Base-by-base conservation (phyloP, 2,797 vertebrate species). In the Acomys russatus region DNA sequence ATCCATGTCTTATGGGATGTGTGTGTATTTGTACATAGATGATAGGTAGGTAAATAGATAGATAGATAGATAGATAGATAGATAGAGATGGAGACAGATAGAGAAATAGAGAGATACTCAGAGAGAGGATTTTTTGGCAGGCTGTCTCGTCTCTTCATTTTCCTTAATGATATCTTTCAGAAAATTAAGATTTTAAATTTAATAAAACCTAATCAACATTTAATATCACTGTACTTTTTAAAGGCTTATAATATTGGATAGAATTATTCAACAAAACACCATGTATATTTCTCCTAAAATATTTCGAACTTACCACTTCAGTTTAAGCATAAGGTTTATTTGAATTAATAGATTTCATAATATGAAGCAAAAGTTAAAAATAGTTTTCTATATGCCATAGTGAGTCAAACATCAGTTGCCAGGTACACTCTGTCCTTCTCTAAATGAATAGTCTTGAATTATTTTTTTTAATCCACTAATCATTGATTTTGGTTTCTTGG, bases 401-500 rank as follows among this genome's bases (percentile, higher is more conserved):
- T 90, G 71, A 68, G 66, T 76, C 11, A 4, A 79, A 64, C 17
- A 70, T 3, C 3, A 66, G 33, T 23, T 63, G 18, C 38, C 35
- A 56, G 91, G 80, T 74, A 6, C 23, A n/a, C 1, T 79, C 6
- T 68, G 28, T 88, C 18, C 4, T 79, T 91, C 86, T 74, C 14
- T 56, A 79, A 28, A 49, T 80, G 5, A 79, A 90, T 77, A 54
- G 30, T 35, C 12, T 90, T 94, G 30, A 38, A 76, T 90, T 91
- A 49, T 87, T 86, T 87, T 90, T 14, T 44, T 90, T 74, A 70
- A 91, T 77, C 35, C 95, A 12, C 33, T 87, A 22, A 68, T 2
- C 3, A 63, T 78, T 44, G 33, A 87, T 61, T 86, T 83, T 35
- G 9, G 1, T 38, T 30, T 94, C 28, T 82, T 82, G 85, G 12